Evolutionary conservation across 2,797 vertebrate species (phyloP), one percentile per base, ranked within the genome.

Genomic region (Pangasius sanitwongsei): DNA sequence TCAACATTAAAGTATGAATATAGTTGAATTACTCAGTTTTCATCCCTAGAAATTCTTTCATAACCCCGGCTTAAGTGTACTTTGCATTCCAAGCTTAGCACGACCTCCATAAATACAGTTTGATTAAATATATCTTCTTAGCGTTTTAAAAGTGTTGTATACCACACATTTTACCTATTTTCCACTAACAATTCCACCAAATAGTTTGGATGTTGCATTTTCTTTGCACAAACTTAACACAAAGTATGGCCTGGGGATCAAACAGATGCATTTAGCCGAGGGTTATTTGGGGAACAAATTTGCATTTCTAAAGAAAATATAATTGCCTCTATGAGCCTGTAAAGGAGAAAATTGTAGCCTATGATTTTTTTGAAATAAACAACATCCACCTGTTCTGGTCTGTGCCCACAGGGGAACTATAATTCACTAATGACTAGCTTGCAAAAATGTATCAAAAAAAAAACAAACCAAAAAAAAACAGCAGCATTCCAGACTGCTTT

Each of bases 341-440:
- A 83, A 83, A 83, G 59, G 25, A n/a, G 59, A 44, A 65, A 82
- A 25, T 37, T 81, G 31, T 16, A 78, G 48, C 15, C 75, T 81
- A 13, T 59, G 23, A 34, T 44, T 83, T 81, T 83, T 65, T n/a
- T n/a, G 15, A 13, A 65, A 28, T 34, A 50, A 74, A 74, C 34
- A 75, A 9, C 41, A 84, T 74, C 69, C 85, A 74, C 31, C 69
- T 59, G 31, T 59, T 74, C 34, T 86, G 23, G 25, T 16, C 23
- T 85, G 8, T 13, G 48, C 28, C 59, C 53, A 50, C 12, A 61
- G 5, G 65, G 11, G 69, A 59, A 59, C 69, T 41, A 74, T 86
- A 59, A 86, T n/a, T 86, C 84, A 86, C 67, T 86, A 55, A 85
- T 55, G 63, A 85, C 48, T 13, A 72, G 65, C n/a, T 55, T 70